Evolutionary conservation across 1,140 invertebrate genomes (phyloP).

Genomic region (Antheraea mylitta): DNA sequence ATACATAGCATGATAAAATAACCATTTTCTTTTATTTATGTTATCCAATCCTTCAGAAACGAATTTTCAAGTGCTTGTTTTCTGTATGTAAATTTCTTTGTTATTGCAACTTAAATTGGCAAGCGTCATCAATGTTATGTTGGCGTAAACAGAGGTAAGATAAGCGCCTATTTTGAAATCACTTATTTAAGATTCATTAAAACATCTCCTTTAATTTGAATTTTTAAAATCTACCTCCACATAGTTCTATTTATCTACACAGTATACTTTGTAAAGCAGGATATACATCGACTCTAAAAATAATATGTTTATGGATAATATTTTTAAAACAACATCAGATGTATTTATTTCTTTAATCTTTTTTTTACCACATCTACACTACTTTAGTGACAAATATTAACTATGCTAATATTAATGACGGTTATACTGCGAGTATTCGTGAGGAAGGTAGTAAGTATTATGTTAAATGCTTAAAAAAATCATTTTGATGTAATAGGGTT

Average conservation of each 20-base stretch:
- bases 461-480: not conserved
- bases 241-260: conserved; percentile 25
- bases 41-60: too few relatives aligned
- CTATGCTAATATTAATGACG: conserved; percentile 64
- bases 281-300: conserved; percentile 71
- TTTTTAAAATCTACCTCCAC: not conserved
- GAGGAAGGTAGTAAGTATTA: not conserved
- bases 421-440: conserved; percentile 46
- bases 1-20: too few relatives aligned
- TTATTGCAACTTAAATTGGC: too few relatives aligned
- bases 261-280: conserved; percentile 49
- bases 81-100: too few relatives aligned
- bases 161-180: too few relatives aligned
- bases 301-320: conserved; percentile 37
- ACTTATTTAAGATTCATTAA: too few relatives aligned
- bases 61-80: too few relatives aligned
- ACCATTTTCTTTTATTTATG: too few relatives aligned
- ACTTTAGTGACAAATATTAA: conserved; percentile 33
- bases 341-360: conserved; percentile 19
- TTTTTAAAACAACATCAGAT: conserved; percentile 53
- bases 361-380: conserved; percentile 38
- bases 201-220: too few relatives aligned
- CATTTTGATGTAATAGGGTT: not conserved
- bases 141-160: too few relatives aligned
- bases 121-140: too few relatives aligned